These are phyloP conservation scores for Dicyrtoma fusca DNA, from an alignment of 2,888 invertebrate genomes.

Conservation along the genomic window DNA sequence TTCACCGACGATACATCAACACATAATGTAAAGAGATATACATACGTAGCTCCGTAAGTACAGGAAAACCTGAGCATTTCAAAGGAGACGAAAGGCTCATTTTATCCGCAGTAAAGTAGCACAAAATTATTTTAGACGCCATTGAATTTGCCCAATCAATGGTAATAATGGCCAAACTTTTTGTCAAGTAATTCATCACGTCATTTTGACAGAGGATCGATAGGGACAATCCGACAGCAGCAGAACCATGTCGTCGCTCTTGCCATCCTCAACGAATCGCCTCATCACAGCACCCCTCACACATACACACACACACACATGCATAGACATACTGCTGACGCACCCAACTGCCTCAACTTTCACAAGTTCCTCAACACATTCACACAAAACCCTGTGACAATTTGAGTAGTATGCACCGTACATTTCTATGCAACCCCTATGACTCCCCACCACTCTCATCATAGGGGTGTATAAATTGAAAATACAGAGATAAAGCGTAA, in stretches of 20 bases:
- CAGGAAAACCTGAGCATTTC: too few species aligned
- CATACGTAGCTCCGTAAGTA: too few species aligned
- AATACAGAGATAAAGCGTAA: neutral
- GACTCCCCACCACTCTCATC: too few species aligned
- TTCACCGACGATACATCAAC: too few species aligned
- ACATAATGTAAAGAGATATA: too few species aligned
- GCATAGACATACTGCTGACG: neutral
- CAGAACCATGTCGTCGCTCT: neutral
- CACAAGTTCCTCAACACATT: too few species aligned
- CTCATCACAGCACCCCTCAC: neutral
- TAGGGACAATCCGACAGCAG: neutral
- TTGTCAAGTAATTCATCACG: constrained; percentile 17
- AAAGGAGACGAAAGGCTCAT: too few species aligned
- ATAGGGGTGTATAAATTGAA: neutral
- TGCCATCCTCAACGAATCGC: neutral
- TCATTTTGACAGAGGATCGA: constrained; percentile 21
- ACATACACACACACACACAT: neutral
- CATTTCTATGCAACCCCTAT: neutral
- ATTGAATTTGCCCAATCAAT: constrained; percentile 10
- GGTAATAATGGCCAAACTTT: constrained; percentile 15
- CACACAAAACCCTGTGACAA: too few species aligned
- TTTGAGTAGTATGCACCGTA: neutral
- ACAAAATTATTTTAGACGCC: too few species aligned
- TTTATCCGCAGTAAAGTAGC: neutral
- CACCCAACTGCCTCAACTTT: neutral